Conservation (phyloP, 2,888 invertebrate genomes). For the Eupithecia centaureata region DNA sequence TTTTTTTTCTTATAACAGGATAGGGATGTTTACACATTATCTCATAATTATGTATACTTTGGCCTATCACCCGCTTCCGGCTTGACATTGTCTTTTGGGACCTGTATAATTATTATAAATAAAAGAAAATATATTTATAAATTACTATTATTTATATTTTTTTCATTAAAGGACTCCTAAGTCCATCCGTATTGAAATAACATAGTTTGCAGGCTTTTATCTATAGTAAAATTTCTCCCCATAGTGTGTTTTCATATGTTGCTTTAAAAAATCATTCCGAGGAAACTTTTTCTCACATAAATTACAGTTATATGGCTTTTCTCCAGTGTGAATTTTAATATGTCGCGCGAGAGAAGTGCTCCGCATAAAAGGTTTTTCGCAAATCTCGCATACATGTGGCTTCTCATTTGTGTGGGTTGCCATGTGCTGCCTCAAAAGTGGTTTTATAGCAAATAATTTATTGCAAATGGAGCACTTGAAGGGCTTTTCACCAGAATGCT, state of each 20-base stretch:
- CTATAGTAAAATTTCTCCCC: constrained; percentile 5
- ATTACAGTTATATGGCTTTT: constrained; percentile 21
- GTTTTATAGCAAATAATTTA: constrained; percentile 20
- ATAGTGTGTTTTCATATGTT: constrained; percentile 15
- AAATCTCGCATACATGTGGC: constrained; percentile 12
- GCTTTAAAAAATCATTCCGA: constrained; percentile 12
- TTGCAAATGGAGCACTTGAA: constrained; percentile 21
- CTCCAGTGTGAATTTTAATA: constrained; percentile 22
- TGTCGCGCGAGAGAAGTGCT: constrained; percentile 9
- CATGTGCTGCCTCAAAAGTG: constrained; percentile 25
- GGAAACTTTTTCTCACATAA: constrained; percentile 13
- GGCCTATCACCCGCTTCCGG: too few species aligned
- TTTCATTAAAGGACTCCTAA: too few species aligned
- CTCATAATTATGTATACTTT: too few species aligned
- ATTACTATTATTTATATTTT: too few species aligned
- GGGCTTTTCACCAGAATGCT: constrained; percentile 22
- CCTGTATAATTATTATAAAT: too few species aligned
- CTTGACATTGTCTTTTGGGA: too few species aligned
- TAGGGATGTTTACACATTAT: too few species aligned
- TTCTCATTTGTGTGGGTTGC: constrained; percentile 13
- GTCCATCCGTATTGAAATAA: too few species aligned
- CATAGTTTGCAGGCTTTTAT: neutral
- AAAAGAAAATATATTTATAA: too few species aligned
- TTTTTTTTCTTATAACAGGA: too few species aligned
- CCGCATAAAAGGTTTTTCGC: constrained; percentile 7